phyloP scores from a whole-genome alignment of 1,140 invertebrate genomes.

The Planococcus citri region DNA sequence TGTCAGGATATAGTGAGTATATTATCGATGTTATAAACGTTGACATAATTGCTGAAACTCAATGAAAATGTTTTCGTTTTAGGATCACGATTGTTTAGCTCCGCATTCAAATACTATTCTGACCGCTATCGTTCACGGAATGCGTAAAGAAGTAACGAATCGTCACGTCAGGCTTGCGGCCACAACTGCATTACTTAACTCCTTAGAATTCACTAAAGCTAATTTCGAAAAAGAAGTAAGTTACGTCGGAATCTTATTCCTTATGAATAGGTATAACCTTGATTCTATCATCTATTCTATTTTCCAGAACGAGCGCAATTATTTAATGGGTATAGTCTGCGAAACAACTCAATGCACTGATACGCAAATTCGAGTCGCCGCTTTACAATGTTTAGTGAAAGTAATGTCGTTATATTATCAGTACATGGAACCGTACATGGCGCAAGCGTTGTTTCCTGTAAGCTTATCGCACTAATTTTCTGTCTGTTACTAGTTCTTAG shows the following conservation, averaged over 20 bases:
- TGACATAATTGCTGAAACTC: too few species aligned
- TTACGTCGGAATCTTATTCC: constrained; percentile 14
- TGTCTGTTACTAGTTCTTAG: constrained; percentile 9
- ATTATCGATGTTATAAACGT: background rate
- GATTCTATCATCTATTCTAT: constrained; percentile 22
- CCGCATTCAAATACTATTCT: constrained; percentile 90
- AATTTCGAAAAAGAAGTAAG: constrained; percentile 92
- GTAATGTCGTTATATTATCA: constrained; percentile 98
- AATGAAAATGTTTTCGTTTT: constrained; percentile 15
- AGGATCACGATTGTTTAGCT: constrained; percentile 80
- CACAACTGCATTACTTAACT: constrained; percentile 94
- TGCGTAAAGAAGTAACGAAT: constrained; percentile 70
- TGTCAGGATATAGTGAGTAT: constrained; percentile 61
- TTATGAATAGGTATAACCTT: too few species aligned
- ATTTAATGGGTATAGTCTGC: constrained; percentile 99
- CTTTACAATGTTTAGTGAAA: constrained; percentile 95
- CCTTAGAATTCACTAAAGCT: constrained; percentile 94
- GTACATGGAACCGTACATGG: constrained; percentile 99
- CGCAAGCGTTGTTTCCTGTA: constrained; percentile 88
- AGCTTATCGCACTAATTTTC: constrained; percentile 30
- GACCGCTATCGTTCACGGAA: constrained; percentile 97
- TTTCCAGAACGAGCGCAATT: constrained; percentile 77
- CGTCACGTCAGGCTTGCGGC: constrained; percentile 84
- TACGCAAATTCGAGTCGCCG: constrained; percentile 82
- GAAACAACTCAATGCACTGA: constrained; percentile 74